Percentiles rank a stretch among this genome's conserved stretches.
Evolutionary conservation across 1,140 invertebrate species (phyloP).

Genomic region (Eufriesea mexicana): DNA sequence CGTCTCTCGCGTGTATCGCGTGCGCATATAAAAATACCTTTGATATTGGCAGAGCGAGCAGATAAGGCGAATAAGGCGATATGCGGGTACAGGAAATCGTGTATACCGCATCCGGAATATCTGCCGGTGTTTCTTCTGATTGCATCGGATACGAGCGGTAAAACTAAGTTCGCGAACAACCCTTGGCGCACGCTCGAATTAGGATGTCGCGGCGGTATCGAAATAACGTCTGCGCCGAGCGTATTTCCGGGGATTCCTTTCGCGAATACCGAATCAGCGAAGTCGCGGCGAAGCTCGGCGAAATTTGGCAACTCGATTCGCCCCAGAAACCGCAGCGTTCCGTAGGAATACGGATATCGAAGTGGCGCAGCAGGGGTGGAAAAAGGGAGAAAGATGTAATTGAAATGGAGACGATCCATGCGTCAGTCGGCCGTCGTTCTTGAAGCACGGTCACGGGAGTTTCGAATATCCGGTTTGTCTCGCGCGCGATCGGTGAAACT

Average conservation of each 20-base stretch:
- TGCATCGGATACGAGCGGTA: slow-evolving; percentile 53
- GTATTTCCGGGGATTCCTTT: slow-evolving; percentile 46
- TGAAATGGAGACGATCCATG: background rate
- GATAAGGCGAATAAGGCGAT: slow-evolving; percentile 57
- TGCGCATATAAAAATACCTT: slow-evolving; percentile 23
- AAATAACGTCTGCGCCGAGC: slow-evolving; percentile 58
- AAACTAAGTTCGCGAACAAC: slow-evolving; percentile 59
- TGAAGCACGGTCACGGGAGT: background rate
- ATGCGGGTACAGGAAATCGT: slow-evolving; percentile 53
- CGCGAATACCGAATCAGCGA: slow-evolving; percentile 51
- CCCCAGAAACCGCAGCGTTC: background rate
- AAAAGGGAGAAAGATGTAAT: background rate
- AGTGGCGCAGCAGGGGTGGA: background rate
- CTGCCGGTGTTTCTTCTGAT: slow-evolving; percentile 50
- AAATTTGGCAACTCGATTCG: slow-evolving; percentile 54
- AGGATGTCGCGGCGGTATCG: slow-evolving; percentile 62
- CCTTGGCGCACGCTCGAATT: slow-evolving; percentile 37
- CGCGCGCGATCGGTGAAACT: background rate
- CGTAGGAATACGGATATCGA: background rate
- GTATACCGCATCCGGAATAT: slow-evolving; percentile 35
- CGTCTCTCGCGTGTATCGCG: background rate
- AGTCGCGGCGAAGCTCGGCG: slow-evolving; percentile 17
- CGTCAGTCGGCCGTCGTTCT: background rate
- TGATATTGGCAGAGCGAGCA: slow-evolving; percentile 1
- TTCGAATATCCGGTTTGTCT: background rate